A percentile compares a stretch with the other conserved stretches of the same genome.
Evolutionary conservation across 2,797 vertebrate species (phyloP).

Genomic region (Rousettus madagascariensis): DNA sequence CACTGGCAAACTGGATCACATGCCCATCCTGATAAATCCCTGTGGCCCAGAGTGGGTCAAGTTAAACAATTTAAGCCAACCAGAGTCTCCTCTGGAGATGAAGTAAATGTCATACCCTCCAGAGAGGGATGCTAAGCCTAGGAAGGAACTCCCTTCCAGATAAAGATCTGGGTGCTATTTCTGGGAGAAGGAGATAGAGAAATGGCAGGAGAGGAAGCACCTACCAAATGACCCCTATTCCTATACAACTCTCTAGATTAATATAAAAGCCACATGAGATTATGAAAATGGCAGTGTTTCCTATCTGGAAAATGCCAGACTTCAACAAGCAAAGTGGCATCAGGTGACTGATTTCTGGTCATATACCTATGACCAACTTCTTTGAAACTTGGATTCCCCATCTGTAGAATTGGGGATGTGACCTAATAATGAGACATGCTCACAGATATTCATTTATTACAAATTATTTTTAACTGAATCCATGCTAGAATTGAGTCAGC

Average conservation of each 20-base stretch:
- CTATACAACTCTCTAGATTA: not conserved
- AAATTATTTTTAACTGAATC: not conserved
- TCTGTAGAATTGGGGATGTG: not conserved
- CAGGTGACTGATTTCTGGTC: not conserved
- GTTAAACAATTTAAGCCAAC: not conserved
- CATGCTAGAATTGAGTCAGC: not conserved
- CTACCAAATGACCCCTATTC: not conserved
- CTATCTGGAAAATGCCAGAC: not conserved
- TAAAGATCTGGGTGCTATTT: not conserved
- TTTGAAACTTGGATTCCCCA: not conserved
- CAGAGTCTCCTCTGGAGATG: not conserved
- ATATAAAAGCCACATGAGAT: not conserved
- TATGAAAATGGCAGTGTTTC: not conserved
- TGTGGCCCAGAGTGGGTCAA: not conserved
- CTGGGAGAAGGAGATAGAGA: not conserved
- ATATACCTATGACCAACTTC: not conserved
- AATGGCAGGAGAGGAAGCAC: not conserved
- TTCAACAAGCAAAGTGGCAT: not conserved
- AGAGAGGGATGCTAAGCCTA: not conserved
- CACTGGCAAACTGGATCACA: not conserved
- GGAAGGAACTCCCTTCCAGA: not conserved
- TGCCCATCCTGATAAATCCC: not conserved
- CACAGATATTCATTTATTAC: not conserved
- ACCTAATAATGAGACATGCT: not conserved
- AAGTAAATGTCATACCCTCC: not conserved